A percentile compares a stretch with the other conserved stretches of the same genome.
These are phyloP conservation scores for Drosophila sproati DNA, from an alignment of 1,140 invertebrate genomes.

Conservation along the genomic window DNA sequence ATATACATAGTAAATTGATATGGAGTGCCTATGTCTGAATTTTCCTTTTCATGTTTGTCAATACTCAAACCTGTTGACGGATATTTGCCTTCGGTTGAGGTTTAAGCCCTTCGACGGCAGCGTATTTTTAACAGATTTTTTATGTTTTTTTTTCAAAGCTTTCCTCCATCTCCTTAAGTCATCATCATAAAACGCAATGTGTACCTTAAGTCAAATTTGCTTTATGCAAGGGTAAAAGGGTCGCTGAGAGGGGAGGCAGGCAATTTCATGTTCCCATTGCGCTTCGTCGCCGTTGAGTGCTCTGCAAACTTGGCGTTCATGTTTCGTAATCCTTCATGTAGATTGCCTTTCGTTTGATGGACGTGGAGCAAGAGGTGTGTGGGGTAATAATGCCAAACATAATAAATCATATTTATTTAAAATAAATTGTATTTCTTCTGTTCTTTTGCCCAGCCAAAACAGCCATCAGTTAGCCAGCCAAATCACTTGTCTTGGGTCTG, in stretches of 20 bases:
- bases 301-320: conserved; percentile 59
- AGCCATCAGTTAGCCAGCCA: conserved; percentile 5
- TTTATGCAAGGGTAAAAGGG: conserved; percentile 34
- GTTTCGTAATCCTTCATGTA: conserved; percentile 55
- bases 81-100: conserved; percentile 38
- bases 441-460: conserved; percentile 19
- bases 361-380: neutral
- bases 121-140: conserved; percentile 26
- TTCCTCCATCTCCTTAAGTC: conserved; percentile 30
- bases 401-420: conserved; percentile 83
- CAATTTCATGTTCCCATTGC: conserved; percentile 43
- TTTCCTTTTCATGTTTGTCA: conserved; percentile 69
- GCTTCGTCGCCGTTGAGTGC: conserved; percentile 49
- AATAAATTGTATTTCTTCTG: conserved; percentile 61
- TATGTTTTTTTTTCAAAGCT: conserved; percentile 11
- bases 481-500: conserved; percentile 39
- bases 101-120: conserved; percentile 53
- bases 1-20: conserved; percentile 41
- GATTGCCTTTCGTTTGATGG: conserved; percentile 45
- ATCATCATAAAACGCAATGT: conserved; percentile 64
- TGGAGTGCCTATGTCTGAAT: conserved; percentile 28
- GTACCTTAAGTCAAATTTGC: conserved; percentile 71
- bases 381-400: conserved; percentile 62
- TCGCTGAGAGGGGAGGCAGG: conserved; percentile 10
- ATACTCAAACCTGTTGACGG: conserved; percentile 73